These are phyloP conservation scores for Eristalis arbustorum DNA, from an alignment of 2,888 invertebrate genomes.

Conservation along the genomic window DNA sequence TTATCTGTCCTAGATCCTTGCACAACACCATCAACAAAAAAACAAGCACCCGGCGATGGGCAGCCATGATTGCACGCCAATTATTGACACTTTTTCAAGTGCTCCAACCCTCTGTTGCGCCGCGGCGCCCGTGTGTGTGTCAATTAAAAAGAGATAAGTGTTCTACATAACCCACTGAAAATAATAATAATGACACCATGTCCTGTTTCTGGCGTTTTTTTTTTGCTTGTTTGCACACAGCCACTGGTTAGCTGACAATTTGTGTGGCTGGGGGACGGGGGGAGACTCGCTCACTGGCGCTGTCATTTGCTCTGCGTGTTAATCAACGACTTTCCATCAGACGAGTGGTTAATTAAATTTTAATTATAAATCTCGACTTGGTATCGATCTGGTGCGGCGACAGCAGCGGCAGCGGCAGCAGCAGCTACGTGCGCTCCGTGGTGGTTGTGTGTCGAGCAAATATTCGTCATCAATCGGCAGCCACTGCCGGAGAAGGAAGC, in stretches of 20 bases:
- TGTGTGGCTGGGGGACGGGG: background rate
- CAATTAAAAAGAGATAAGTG: background rate
- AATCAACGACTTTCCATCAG: conserved; percentile 15
- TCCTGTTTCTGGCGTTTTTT: background rate
- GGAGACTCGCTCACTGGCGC: background rate
- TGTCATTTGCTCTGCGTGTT: background rate
- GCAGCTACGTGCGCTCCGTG: no score
- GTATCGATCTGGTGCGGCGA: background rate
- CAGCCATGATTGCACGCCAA: background rate
- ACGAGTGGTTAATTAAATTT: conserved; percentile 17
- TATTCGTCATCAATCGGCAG: background rate
- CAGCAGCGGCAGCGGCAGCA: background rate
- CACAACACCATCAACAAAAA: background rate
- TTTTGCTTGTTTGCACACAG: background rate
- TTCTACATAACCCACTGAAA: background rate
- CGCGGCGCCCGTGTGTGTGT: background rate
- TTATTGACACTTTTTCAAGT: conserved; percentile 8
- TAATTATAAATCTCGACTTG: background rate
- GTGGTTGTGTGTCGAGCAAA: background rate
- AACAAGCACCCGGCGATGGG: background rate
- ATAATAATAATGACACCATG: background rate
- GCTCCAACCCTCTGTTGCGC: background rate
- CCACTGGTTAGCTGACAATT: background rate
- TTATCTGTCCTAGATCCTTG: background rate
- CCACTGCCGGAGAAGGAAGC: no score